Evolutionary conservation across 2,888 invertebrate species (phyloP), one percentile per base, ranked within the genome.

Genomic region (Pasiphila rectangulata): DNA sequence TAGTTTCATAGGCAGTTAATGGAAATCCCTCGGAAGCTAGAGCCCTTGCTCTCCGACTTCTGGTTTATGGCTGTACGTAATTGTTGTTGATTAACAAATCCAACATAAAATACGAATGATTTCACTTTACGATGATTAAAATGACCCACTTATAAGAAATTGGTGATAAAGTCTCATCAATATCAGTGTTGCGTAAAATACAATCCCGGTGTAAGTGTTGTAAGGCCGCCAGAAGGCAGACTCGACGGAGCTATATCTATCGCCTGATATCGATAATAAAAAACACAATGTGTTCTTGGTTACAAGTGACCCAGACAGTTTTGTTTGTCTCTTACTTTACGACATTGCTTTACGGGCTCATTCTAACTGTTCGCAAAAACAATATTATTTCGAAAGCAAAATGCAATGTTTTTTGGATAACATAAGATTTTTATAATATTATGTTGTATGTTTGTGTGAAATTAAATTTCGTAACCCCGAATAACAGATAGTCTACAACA

Each of bases 131-230:
- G 32, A 17, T 32, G 32, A 19, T 32, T 19, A 32, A 2, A 4
- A 16, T 17, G 2, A 9, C 9, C 32, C 30, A 30, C 9, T 32
- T 17, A 9, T 17, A 16, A 9, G 17, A n/a, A 19, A 32, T 32
- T 32, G 32, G 32, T 17, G 32, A 32, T 32, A 32, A 17, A 32
- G 43, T 13, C 29, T 13, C 21, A 24, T 25, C 23, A 25, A 24
- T 16, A 9, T 21, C 7, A 7, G 36, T 38, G 38, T 38, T 17
- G 17, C 12, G 23, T 15, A 7, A 16, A 9, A 17, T n/a, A 16
- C n/a, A 16, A 7, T 30, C 17, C 17, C 17, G 10, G 13, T 13
- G 7, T 5, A 32, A 17, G 13, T 13, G 7, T 5, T 17, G 16
- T 32, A 10, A 19, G 32, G 32, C 4, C 17, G 17, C 32, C 17